A percentile compares a stretch with the other conserved stretches of the same genome.
phyloP scores from a whole-genome alignment of 2,888 invertebrate genomes.

The Cerceris rybyensis region DNA sequence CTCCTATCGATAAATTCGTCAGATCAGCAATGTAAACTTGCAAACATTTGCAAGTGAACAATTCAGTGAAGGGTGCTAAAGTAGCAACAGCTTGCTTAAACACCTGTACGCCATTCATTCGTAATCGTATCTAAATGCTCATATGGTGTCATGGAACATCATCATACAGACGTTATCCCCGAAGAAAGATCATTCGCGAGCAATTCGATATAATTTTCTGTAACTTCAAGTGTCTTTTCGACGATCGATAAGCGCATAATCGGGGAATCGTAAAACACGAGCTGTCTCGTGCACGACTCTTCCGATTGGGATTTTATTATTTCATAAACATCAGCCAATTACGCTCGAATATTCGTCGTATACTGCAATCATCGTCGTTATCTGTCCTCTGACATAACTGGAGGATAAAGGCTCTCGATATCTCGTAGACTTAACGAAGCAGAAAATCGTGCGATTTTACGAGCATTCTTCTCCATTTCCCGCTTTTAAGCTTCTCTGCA shows the following conservation, averaged over 20 bases:
- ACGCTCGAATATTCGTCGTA: too few relatives aligned
- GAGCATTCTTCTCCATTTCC: too few relatives aligned
- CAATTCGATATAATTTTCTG: neutral
- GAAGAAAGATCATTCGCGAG: neutral
- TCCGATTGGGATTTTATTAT: too few relatives aligned
- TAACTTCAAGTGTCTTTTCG: neutral
- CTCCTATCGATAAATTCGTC: conserved; percentile 20
- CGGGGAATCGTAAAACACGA: too few relatives aligned
- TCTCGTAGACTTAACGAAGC: too few relatives aligned
- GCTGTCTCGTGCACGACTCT: too few relatives aligned
- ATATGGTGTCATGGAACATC: conserved; percentile 10
- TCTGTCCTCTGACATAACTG: too few relatives aligned
- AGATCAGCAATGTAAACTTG: conserved; percentile 12
- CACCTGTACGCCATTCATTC: conserved; percentile 15
- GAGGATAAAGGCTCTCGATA: too few relatives aligned
- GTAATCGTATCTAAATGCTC: conserved; percentile 27
- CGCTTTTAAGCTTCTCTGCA: too few relatives aligned
- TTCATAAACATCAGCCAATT: too few relatives aligned
- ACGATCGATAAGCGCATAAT: neutral
- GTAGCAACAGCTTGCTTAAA: conserved; percentile 20
- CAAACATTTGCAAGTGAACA: neutral
- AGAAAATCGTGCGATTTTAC: too few relatives aligned
- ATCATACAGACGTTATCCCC: conserved; percentile 3
- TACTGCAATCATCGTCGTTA: too few relatives aligned
- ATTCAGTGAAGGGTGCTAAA: conserved; percentile 25